Conservation (phyloP, 2,113 vertebrate genomes). For the Bubalus kerabau region DNA sequence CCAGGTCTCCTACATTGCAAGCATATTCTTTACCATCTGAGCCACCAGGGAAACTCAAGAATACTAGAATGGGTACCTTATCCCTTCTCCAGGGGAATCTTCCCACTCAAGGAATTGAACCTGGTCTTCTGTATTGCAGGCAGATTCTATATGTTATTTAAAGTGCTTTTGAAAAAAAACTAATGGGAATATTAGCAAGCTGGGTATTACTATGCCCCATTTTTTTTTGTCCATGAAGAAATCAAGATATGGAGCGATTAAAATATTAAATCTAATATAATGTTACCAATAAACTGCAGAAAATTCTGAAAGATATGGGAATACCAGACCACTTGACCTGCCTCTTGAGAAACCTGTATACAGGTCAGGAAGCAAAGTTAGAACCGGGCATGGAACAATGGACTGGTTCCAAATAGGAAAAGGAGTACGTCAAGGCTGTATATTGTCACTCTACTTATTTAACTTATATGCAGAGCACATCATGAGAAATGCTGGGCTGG, state of each 20-base stretch:
- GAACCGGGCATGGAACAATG: too few species aligned
- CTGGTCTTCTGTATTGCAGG: neutral
- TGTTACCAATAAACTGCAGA: neutral
- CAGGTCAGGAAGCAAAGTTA: too few species aligned
- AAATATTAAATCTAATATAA: neutral
- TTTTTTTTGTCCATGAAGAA: neutral
- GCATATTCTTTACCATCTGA: neutral
- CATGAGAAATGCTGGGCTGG: too few species aligned
- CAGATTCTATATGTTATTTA: neutral
- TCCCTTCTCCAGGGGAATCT: neutral
- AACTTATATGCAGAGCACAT: too few species aligned
- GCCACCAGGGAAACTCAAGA: neutral
- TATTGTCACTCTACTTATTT: too few species aligned
- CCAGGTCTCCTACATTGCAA: neutral
- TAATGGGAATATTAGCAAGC: neutral
- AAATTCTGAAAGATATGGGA: too few species aligned
- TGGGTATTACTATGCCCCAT: neutral
- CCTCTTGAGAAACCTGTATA: too few species aligned
- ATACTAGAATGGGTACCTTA: neutral
- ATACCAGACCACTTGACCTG: too few species aligned
- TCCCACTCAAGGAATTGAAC: neutral
- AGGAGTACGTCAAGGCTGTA: too few species aligned
- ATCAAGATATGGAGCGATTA: neutral
- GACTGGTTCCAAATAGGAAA: too few species aligned
- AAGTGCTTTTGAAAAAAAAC: neutral